phyloP scores from a whole-genome alignment of 2,113 vertebrate species.

The Gavia stellata region DNA sequence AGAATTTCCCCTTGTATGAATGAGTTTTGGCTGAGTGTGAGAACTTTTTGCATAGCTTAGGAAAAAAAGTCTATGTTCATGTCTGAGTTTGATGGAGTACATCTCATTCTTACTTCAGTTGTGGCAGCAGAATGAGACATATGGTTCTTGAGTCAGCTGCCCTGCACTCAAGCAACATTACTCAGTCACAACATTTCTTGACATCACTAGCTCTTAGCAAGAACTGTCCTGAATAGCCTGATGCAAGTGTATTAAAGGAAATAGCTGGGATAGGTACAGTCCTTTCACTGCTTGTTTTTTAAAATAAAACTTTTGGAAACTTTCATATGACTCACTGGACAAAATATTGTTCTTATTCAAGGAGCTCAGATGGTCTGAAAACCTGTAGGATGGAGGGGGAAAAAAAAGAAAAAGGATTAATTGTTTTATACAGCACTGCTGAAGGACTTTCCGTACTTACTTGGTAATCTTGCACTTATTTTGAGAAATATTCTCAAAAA shows the following conservation, averaged over 20 bases:
- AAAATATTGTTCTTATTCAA: neutral
- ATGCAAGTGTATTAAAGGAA: neutral
- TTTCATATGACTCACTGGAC: neutral
- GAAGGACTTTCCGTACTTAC: neutral
- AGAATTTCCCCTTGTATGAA: neutral
- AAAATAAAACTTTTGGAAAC: neutral
- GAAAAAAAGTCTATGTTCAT: neutral
- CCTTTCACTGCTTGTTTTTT: neutral
- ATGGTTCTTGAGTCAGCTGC: neutral
- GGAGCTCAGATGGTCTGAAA: neutral
- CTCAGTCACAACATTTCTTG: neutral
- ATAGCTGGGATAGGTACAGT: neutral
- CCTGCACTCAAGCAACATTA: neutral
- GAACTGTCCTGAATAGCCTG: neutral
- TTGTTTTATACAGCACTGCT: neutral
- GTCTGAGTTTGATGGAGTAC: neutral
- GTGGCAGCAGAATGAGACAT: neutral
- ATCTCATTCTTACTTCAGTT: neutral
- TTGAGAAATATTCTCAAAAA: neutral
- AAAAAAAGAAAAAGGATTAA: neutral
- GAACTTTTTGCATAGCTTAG: neutral
- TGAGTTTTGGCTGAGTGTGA: neutral
- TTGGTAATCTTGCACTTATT: neutral
- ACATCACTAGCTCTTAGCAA: neutral
- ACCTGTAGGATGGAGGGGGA: neutral